Evolutionary conservation across 2,113 vertebrate species (phyloP), one percentile per base, ranked within the genome.

Genomic region (Hymenochirus boettgeri): DNA sequence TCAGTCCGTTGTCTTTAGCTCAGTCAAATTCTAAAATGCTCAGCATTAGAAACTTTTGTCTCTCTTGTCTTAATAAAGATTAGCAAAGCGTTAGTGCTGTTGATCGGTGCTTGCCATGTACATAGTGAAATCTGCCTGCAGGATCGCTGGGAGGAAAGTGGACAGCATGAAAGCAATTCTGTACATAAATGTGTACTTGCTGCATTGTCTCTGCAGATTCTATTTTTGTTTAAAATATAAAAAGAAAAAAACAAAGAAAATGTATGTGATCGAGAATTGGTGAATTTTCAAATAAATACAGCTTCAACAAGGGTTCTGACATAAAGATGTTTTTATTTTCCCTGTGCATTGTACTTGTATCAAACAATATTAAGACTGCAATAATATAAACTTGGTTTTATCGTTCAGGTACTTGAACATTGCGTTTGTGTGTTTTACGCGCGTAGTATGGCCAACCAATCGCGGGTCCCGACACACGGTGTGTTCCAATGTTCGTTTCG

Each of bases 201-300:
- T 94, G 91, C 91, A 86, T 92, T 85, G 89, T 92, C 92, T 91
- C 84, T 88, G 89, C 89, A 94, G 92, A 94, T 90, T 94, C 88
- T 96, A 93, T 94, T 94, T 93, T 94, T 92, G 91, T 94, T 95
- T 92, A 93, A 93, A 91, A 95, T 93, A 92, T 95, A 85, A 86
- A 92, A 94, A 51, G 7, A 51, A 51, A 26, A 53, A 57, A 50
- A n/a, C n/a, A n/a, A n/a, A n/a, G n/a, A n/a, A 94, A 65, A 80
- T 92, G 92, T 97, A 95, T 76, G 89, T 92, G 90, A 90, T 93
- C 92, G 89, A 87, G 92, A 92, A 87, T 91, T 85, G 89, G 91
- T 91, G 92, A 90, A 93, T 97, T 97, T 93, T 92, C 91, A 91
- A 95, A 95, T 96, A 96, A 93, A 94, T 91, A 92, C 92, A 93